phyloP scores from a whole-genome alignment of 2,797 vertebrate species.

The Rallus crepitans region DNA sequence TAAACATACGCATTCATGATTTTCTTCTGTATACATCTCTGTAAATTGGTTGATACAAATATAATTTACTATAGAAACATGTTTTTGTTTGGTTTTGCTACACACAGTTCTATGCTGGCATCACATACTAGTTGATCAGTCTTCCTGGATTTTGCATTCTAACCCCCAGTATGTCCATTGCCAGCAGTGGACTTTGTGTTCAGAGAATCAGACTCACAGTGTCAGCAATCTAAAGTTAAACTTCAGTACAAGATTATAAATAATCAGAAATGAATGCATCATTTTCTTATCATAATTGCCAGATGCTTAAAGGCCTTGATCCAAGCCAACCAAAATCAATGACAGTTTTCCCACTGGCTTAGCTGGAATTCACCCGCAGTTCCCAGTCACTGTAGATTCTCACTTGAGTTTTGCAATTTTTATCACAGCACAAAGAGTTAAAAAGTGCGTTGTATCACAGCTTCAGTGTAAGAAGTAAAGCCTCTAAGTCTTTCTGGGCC shows the following conservation, averaged over 20 bases:
- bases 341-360: neutral
- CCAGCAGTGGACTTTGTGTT: slow-evolving; percentile 58
- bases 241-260: slow-evolving; percentile 32
- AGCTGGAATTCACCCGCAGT: neutral
- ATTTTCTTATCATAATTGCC: neutral
- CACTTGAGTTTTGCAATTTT: slow-evolving; percentile 7
- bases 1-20: slow-evolving; percentile 24
- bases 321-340: neutral
- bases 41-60: slow-evolving; percentile 53
- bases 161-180: slow-evolving; percentile 46
- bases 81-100: slow-evolving; percentile 25
- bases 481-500: slow-evolving; percentile 73
- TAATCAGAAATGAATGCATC: slow-evolving; percentile 14
- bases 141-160: neutral
- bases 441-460: slow-evolving; percentile 16
- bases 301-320: neutral
- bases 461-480: slow-evolving; percentile 68
- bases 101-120: slow-evolving; percentile 42
- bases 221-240: slow-evolving; percentile 39
- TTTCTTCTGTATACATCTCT: slow-evolving; percentile 29
- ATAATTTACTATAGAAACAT: slow-evolving; percentile 50
- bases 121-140: neutral
- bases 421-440: slow-evolving; percentile 18
- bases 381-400: neutral
- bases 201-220: slow-evolving; percentile 49